Percentiles rank a stretch among this genome's conserved stretches.
Conservation (phyloP, 2,797 vertebrate species). For the Chromis chromis region DNA sequence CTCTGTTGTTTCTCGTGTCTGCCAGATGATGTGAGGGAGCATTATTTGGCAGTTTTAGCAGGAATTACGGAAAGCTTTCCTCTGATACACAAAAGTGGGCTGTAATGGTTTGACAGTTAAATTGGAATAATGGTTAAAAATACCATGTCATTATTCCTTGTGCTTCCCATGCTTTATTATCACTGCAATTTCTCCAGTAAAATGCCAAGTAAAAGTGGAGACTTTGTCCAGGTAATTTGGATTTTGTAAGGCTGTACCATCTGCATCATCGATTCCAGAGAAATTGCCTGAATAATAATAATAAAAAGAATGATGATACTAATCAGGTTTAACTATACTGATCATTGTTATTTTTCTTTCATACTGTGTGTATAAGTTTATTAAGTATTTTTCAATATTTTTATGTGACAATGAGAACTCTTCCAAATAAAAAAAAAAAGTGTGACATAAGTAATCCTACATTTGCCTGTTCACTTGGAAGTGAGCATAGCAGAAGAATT, state of each 20-base stretch:
- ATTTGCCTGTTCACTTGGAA: slow-evolving; percentile 18
- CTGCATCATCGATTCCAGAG: slow-evolving; percentile 14
- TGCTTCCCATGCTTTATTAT: slow-evolving; percentile 15
- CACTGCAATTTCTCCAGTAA: background rate
- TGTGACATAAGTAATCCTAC: background rate
- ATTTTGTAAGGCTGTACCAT: slow-evolving; percentile 13
- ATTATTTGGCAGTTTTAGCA: slow-evolving; percentile 22
- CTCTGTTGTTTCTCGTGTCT: slow-evolving; percentile 6
- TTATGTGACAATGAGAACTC: slow-evolving; percentile 1
- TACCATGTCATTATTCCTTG: slow-evolving; percentile 12
- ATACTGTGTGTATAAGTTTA: background rate
- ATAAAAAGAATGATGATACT: slow-evolving; percentile 8
- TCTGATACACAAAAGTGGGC: slow-evolving; percentile 6
- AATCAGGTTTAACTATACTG: background rate
- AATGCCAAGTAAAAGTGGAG: slow-evolving; percentile 10
- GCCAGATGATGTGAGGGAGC: background rate
- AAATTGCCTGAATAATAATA: slow-evolving; percentile 1
- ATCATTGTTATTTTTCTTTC: background rate
- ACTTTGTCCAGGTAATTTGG: slow-evolving; percentile 32
- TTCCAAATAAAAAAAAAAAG: background rate
- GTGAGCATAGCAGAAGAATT: slow-evolving; percentile 7
- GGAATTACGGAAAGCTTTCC: slow-evolving; percentile 18
- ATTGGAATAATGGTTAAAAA: slow-evolving; percentile 33
- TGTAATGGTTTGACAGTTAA: slow-evolving; percentile 12
- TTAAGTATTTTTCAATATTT: background rate